Evolutionary conservation across 2,888 invertebrate species (phyloP), one percentile per base, ranked within the genome.

Genomic region (Brassicogethes aeneus): DNA sequence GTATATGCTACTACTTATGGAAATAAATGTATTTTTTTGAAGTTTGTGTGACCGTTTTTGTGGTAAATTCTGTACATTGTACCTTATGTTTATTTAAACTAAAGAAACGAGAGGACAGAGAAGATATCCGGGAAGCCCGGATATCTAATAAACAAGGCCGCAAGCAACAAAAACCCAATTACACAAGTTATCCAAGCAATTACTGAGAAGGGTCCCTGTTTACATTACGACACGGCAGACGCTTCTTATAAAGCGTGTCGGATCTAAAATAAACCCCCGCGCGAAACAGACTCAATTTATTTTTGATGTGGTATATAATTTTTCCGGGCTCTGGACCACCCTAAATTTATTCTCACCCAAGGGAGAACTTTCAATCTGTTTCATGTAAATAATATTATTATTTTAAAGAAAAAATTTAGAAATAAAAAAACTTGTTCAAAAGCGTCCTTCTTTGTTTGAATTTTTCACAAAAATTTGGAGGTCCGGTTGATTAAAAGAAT

Each of bases 261-360:
- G 49, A 53, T 52, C 51, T 51, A 52, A 50, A 50, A 49, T 50
- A 48, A 50, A 51, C 53, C 52, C 41, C 49, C 42, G 23, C 10
- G 33, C 15, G 34, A 17, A 61, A 62, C 7, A 36, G 52, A 62
- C 57, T 59, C 62, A 61, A 62, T 62, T 62, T 62, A 61, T 61
- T 61, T 61, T 61, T 61, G 62, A 62, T 61, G 60, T 56, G 60
- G 59, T 57, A 59, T 61, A 60, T 62, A 61, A 61, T 62, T 62
- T 62, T 62, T 62, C 60, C 60, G 60, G 60, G 55, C 53, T 53
- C 48, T 52, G 57, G 50, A 51, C 52, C 51, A 32, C 13, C 10
- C n/a, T n/a, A 10, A 23, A 23, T 23, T 10, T 23, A 5, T 23
- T 12, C 10, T 12, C 5, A 5, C 32, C 53, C 36, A 43, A 45